Evolutionary conservation across 2,113 vertebrate genomes (phyloP).

Genomic region (Himantopus leucocephalus): DNA sequence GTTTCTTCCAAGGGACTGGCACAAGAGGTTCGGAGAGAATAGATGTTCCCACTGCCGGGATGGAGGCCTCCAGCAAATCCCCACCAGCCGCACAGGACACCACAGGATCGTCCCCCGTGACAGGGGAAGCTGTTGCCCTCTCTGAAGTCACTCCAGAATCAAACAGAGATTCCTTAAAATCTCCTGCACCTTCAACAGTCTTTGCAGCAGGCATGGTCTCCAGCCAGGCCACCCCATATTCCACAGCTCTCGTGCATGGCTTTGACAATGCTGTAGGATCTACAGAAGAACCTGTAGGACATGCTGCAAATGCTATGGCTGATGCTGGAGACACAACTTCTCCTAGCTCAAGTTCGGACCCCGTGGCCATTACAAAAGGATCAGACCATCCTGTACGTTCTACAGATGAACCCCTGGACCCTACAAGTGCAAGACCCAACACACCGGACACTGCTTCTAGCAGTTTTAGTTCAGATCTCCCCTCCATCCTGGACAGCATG

Average conservation of each 20-base stretch:
- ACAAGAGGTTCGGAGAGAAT: background rate
- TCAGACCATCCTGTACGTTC: background rate
- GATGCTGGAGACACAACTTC: background rate
- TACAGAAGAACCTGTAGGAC: background rate
- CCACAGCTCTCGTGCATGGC: background rate
- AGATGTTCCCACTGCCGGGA: background rate
- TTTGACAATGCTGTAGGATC: background rate
- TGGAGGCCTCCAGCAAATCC: background rate
- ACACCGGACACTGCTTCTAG: background rate
- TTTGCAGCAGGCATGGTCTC: background rate
- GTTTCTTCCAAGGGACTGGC: background rate
- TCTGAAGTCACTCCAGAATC: background rate
- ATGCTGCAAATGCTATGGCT: background rate
- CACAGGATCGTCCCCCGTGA: background rate
- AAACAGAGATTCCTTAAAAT: background rate
- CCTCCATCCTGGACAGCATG: background rate
- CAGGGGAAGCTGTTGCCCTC: rapidly evolving
- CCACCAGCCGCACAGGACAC: background rate
- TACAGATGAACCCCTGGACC: background rate
- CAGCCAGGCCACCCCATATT: background rate
- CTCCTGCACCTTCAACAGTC: background rate
- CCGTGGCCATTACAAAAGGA: background rate
- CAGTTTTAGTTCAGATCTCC: background rate
- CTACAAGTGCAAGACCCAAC: background rate
- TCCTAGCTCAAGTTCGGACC: background rate